phyloP scores from a whole-genome alignment of 2,113 vertebrate species.

The Oreochromis niloticus region DNA sequence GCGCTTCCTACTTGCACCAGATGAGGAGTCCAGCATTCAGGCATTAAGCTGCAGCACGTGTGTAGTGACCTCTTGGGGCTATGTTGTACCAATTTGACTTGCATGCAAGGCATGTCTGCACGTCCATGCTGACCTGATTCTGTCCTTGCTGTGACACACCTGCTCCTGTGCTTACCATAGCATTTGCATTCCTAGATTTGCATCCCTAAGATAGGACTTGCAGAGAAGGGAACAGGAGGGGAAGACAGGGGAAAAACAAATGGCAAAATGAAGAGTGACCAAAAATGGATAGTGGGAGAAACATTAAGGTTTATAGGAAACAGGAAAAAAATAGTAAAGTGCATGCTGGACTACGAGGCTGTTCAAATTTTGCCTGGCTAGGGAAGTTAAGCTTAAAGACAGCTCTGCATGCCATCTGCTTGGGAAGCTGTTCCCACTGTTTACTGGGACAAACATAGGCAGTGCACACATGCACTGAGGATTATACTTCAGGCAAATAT shows the following conservation, averaged over 20 bases:
- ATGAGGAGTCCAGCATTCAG: background rate
- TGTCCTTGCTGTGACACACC: slow-evolving; percentile 70
- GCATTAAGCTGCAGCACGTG: background rate
- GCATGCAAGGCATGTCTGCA: slow-evolving; percentile 46
- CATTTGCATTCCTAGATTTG: slow-evolving; percentile 74
- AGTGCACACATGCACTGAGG: background rate
- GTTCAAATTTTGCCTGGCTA: background rate
- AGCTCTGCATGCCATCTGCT: slow-evolving; percentile 27
- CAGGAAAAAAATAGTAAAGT: background rate
- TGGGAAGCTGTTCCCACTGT: slow-evolving; percentile 9
- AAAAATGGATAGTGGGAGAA: background rate
- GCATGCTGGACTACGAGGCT: background rate
- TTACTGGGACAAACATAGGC: slow-evolving; percentile 8
- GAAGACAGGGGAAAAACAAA: background rate
- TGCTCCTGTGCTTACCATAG: slow-evolving; percentile 41
- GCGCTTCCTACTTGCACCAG: background rate
- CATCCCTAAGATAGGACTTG: slow-evolving; percentile 30
- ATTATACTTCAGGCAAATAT: slow-evolving; percentile 1
- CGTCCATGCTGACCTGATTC: slow-evolving; percentile 61
- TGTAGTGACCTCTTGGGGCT: slow-evolving; percentile 34
- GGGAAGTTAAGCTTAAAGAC: slow-evolving; percentile 11
- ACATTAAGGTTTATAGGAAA: background rate
- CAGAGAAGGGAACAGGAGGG: background rate
- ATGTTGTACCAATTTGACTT: slow-evolving; percentile 61
- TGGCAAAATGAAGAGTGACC: background rate